Conservation (phyloP, 2,113 vertebrate species). For the Nothocercus nigrocapillus region DNA sequence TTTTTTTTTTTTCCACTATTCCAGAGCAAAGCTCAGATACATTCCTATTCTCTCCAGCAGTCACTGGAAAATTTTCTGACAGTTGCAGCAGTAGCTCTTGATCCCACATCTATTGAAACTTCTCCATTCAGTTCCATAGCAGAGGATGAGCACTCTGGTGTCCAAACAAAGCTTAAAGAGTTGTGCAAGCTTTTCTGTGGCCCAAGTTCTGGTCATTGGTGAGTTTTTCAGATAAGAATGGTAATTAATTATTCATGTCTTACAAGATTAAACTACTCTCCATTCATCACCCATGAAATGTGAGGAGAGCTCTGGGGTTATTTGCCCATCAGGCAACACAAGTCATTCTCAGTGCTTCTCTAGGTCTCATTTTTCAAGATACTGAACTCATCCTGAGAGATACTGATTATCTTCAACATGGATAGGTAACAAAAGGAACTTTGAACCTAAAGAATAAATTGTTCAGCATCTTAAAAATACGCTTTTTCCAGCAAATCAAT, state of each 20-base stretch:
- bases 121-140: neutral
- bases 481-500: neutral
- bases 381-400: neutral
- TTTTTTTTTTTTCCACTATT: neutral
- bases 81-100: neutral
- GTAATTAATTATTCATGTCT: neutral
- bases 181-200: neutral
- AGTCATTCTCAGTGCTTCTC: neutral
- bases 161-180: neutral
- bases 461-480: neutral
- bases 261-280: neutral
- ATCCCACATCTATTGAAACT: neutral
- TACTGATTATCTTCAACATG: neutral
- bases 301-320: neutral
- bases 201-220: neutral
- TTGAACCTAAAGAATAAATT: neutral
- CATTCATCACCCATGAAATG: neutral
- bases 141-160: neutral
- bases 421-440: neutral
- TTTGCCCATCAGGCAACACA: neutral
- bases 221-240: neutral
- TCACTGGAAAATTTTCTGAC: neutral
- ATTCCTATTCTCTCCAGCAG: neutral
- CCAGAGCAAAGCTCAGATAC: neutral
- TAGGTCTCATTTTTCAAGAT: neutral